Percentiles rank a stretch among this genome's conserved stretches.
Conservation (phyloP, 1,140 invertebrate species). For the Sinonovacula constricta region DNA sequence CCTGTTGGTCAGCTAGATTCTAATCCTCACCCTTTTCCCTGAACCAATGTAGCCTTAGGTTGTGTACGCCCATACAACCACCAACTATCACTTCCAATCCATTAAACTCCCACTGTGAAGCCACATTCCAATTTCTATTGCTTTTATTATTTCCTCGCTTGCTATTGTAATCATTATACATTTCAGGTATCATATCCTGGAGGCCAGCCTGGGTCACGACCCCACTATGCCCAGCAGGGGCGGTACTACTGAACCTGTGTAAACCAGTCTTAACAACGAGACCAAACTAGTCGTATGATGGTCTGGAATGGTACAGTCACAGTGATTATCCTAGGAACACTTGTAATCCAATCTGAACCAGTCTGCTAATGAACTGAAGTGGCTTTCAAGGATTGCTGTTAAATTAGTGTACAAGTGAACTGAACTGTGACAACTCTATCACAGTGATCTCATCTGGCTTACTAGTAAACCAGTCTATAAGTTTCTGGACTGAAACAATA, state of each 20-base stretch:
- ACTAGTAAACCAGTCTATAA: no score
- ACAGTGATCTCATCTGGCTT: no score
- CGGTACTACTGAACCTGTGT: conserved; percentile 38
- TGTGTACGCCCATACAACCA: neutral
- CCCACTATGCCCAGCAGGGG: conserved; percentile 24
- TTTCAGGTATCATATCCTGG: conserved; percentile 41
- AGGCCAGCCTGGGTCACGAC: conserved; percentile 21
- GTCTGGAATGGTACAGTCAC: no score
- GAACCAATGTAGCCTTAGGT: neutral
- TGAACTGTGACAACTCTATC: no score
- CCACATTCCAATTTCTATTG: neutral
- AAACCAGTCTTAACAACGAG: no score
- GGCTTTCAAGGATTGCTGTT: no score
- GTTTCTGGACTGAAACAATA: no score
- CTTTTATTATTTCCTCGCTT: neutral
- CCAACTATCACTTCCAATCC: neutral
- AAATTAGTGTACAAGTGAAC: no score
- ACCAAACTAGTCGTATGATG: no score
- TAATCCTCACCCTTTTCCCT: neutral
- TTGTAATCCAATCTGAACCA: no score
- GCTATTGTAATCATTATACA: neutral
- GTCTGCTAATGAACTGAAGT: no score
- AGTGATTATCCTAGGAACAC: no score
- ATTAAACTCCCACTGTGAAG: neutral
- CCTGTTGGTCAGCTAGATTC: neutral